Conservation (phyloP, 2,888 invertebrate species). For the Melinaea marsaeus region DNA sequence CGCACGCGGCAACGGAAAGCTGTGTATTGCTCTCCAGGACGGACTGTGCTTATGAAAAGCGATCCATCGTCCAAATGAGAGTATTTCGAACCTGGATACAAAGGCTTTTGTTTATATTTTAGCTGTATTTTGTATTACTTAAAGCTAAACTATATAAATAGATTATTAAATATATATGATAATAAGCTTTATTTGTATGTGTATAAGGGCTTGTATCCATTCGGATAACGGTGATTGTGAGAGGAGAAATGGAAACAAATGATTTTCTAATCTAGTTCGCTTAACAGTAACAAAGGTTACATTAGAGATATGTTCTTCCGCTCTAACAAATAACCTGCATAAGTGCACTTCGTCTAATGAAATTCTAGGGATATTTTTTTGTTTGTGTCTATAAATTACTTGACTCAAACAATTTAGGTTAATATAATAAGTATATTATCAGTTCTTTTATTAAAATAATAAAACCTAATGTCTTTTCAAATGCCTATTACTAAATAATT, state of each 20-base stretch:
- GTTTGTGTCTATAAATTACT: not conserved
- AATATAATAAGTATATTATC: too few relatives aligned
- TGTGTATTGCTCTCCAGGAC: slow-evolving; percentile 86
- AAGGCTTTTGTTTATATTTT: slow-evolving; percentile 15
- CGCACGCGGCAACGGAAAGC: slow-evolving; percentile 89
- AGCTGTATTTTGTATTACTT: not conserved
- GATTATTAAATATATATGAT: too few relatives aligned
- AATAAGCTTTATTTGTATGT: too few relatives aligned
- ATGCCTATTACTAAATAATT: too few relatives aligned
- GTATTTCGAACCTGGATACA: slow-evolving; percentile 77
- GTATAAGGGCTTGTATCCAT: too few relatives aligned
- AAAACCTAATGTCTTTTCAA: too few relatives aligned
- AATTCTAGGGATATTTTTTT: not conserved
- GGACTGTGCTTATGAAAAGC: slow-evolving; percentile 88
- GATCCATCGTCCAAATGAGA: slow-evolving; percentile 89
- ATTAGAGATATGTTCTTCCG: not conserved
- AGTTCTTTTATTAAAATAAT: too few relatives aligned
- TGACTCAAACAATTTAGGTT: too few relatives aligned
- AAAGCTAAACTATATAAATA: too few relatives aligned
- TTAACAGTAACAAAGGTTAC: slow-evolving; percentile 1
- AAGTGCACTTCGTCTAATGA: slow-evolving; percentile 2
- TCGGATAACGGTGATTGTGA: not conserved
- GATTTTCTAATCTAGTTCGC: slow-evolving; percentile 5
- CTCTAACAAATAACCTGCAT: not conserved
- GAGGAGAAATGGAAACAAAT: not conserved